Conservation (phyloP, 2,113 vertebrate species). For the Eulemur rufifrons region DNA sequence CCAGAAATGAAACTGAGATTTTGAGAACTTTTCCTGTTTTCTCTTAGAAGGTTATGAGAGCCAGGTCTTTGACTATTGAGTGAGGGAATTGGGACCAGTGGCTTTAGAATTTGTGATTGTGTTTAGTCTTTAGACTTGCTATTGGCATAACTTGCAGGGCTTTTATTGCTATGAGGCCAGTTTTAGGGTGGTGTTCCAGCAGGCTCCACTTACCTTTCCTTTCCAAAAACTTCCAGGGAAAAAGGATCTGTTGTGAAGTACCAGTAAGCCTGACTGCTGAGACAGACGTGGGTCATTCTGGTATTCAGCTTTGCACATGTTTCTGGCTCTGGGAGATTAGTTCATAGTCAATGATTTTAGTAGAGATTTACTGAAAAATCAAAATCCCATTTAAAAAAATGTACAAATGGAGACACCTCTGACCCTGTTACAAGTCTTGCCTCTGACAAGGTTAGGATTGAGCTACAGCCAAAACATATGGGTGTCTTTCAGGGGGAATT, state of each 20-base stretch:
- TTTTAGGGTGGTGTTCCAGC: background rate
- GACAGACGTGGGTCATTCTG: background rate
- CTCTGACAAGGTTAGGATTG: background rate
- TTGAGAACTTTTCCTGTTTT: background rate
- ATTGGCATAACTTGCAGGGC: background rate
- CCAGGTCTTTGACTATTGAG: background rate
- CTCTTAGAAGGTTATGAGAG: background rate
- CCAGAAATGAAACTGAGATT: background rate
- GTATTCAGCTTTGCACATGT: background rate
- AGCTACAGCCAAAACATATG: background rate
- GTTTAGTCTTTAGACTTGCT: background rate
- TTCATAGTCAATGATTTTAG: background rate
- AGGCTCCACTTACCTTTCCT: background rate
- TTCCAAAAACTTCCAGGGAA: background rate
- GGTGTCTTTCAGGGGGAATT: background rate
- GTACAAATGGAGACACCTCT: background rate
- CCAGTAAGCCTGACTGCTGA: background rate
- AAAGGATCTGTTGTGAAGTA: background rate
- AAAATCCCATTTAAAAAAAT: background rate
- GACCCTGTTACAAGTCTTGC: background rate
- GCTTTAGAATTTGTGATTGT: background rate
- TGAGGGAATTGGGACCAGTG: background rate
- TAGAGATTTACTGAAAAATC: background rate
- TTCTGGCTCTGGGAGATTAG: background rate
- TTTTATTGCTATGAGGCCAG: background rate